Evolutionary conservation across 2,113 vertebrate species (phyloP), one percentile per base, ranked within the genome.

Genomic region (Hippoglossus stenolepis): DNA sequence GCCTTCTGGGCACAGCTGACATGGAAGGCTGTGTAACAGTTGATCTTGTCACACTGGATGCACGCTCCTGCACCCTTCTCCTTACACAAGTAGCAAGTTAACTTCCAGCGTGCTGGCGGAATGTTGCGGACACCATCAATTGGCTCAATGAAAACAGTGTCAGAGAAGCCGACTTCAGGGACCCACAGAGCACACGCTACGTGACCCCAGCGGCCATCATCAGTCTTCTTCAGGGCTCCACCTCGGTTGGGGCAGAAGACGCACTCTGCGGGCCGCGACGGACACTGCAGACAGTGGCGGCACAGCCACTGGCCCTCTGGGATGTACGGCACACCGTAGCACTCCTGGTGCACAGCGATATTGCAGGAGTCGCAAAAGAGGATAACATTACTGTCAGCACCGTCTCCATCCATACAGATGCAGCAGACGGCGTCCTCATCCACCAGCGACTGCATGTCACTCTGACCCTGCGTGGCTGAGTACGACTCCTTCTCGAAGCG

Each of bases 341-440:
- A 99, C 94, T 99, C 98, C 93, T 99, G 98, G 92, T 99, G 98
- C 79, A 99, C 98, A 0, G 97, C 97, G 71, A 99, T 95, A 84
- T 99, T 98, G 92, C 98, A 99, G 85, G 97, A 92, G 93, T 99
- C 98, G 1, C 98, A 99, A 91, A 99, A 99, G 24, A 99, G 95
- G 80, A 99, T 99, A 26, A 96, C 97, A 20, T 99, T 99, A 86
- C 97, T 99, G 93, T 99, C 97, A 53, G 98, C 97, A 70, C 97
- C 97, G 70, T 99, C 98, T 9, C 98, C 98, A 23, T 99, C 98
- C 97, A 98, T 99, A 94, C 98, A 99, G 82, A 99, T 95, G 91
- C 98, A 99, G 93, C 98, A 99, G n/a, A 99, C 98, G 0, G 98
- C 98, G 3, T 99, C 98, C 93, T 99, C 98, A 1, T 99, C 98